Percentiles rank a stretch among this genome's conserved stretches.
phyloP scores from a whole-genome alignment of 2,113 vertebrate species.

The Micronisus gabar region DNA sequence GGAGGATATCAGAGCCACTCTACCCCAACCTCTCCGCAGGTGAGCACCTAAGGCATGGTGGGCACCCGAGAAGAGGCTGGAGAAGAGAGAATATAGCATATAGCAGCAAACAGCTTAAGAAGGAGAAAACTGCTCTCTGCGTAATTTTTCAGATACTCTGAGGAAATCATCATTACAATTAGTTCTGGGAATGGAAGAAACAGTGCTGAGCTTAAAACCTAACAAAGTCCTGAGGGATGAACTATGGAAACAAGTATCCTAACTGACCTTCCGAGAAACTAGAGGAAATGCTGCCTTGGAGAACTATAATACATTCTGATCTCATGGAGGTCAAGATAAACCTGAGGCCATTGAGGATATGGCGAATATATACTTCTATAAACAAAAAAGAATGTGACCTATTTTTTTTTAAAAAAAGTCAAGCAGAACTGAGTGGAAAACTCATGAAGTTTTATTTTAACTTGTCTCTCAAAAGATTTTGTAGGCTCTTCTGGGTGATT shows the following conservation, averaged over 20 bases:
- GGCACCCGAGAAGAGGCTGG: neutral
- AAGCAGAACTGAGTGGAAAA: neutral
- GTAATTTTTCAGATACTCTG: neutral
- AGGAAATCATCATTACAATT: neutral
- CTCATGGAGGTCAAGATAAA: neutral
- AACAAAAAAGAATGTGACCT: neutral
- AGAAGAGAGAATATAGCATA: neutral
- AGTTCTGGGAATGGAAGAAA: neutral
- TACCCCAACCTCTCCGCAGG: fast-evolving
- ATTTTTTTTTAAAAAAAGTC: neutral
- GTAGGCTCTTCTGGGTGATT: neutral
- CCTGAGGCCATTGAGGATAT: neutral
- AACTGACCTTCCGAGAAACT: neutral
- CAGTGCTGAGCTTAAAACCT: neutral
- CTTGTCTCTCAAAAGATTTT: neutral
- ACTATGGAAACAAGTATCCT: neutral
- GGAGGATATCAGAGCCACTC: neutral
- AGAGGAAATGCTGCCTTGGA: neutral
- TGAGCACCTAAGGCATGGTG: neutral
- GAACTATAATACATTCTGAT: neutral
- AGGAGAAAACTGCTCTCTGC: neutral
- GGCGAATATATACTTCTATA: neutral
- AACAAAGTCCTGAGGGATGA: neutral
- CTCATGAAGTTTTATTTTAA: neutral
- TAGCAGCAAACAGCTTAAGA: neutral